Base-by-base conservation (phyloP, 1,140 invertebrate genomes). In the Meteorus sp. region DNA sequence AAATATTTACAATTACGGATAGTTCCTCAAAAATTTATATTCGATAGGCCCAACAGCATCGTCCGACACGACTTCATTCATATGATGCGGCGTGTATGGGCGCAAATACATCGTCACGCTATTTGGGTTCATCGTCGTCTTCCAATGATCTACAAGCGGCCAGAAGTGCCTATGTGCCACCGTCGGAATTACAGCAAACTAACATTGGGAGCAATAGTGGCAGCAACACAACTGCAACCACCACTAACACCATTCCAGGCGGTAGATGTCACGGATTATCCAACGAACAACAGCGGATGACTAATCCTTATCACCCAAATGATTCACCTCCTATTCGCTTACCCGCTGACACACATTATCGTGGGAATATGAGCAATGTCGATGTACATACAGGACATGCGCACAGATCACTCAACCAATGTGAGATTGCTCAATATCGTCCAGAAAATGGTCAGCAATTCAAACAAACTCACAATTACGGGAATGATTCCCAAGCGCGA, bases 111-210 rank as follows among this genome's bases (percentile, higher is more conserved):
- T 54, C 44, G 9, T 65, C 66, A 7, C 73, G 74, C 47, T 78
- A 78, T 56, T 47, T 73, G 2, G 56, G 50, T 51, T 73, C 72
- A 4, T 60, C 69, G 11, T 66, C 31, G 11, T 45, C 56, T 19
- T 62, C 61, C 1, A 25, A 50, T 0, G 75, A 79, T 43, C 68
- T 72, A 17, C 75, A 77, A 13, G 57, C 65, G 64, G 61, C 6
- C 33, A 33, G 37, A 64, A 78, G 72, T 48, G 70, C 77, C 20
- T 80, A 80, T n/a, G 78, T 80, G 1, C 76, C 77, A 11, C 78
- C 77, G 1, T 80, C 77, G 0, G 78, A 79, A 53, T 52, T 80
- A 5, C 78, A 80, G 61, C 72, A n/a, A 17, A 19, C n/a, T n/a
- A n/a, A n/a, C n/a, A n/a, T n/a, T n/a, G n/a, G n/a, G 68, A 72